Conservation (phyloP, 2,113 vertebrate species). For the Xiphophorus hellerii region DNA sequence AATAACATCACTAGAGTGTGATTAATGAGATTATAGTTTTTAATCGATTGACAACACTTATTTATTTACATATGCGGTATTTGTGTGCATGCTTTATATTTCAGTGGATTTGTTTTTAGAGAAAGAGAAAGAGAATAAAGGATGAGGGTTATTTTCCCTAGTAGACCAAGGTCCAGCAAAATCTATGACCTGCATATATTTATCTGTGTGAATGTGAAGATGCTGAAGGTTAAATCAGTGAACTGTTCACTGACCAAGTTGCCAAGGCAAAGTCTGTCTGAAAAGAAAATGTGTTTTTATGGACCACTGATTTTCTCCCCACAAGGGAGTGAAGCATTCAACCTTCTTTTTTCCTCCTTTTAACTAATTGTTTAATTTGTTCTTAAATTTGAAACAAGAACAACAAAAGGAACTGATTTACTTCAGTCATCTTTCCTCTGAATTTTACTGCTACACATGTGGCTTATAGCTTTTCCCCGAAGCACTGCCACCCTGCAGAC, state of each 20-base stretch:
- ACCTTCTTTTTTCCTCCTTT: conserved; percentile 1
- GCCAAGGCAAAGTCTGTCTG: conserved; percentile 19
- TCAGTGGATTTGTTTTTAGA: neutral
- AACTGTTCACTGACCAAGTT: conserved; percentile 17
- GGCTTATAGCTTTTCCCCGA: conserved; percentile 20
- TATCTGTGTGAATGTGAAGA: conserved; percentile 1
- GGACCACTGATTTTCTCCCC: conserved; percentile 32
- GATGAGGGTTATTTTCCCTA: neutral
- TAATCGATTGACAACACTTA: neutral
- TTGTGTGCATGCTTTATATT: neutral
- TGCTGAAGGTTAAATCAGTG: conserved; percentile 30
- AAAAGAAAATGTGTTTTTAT: conserved; percentile 23
- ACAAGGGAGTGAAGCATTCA: neutral
- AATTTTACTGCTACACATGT: conserved; percentile 10
- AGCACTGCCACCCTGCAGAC: conserved; percentile 48
- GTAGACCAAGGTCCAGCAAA: conserved; percentile 11
- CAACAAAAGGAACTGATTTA: neutral
- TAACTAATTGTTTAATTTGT: conserved; percentile 22
- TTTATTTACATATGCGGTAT: neutral
- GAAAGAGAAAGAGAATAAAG: neutral
- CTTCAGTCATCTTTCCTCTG: neutral
- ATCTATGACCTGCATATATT: conserved; percentile 7
- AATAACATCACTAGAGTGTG: too few species aligned
- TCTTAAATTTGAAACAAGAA: conserved; percentile 3
- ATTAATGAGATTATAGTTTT: too few species aligned